Base-by-base conservation (phyloP, 2,797 vertebrate species). In the Platalea minor region DNA sequence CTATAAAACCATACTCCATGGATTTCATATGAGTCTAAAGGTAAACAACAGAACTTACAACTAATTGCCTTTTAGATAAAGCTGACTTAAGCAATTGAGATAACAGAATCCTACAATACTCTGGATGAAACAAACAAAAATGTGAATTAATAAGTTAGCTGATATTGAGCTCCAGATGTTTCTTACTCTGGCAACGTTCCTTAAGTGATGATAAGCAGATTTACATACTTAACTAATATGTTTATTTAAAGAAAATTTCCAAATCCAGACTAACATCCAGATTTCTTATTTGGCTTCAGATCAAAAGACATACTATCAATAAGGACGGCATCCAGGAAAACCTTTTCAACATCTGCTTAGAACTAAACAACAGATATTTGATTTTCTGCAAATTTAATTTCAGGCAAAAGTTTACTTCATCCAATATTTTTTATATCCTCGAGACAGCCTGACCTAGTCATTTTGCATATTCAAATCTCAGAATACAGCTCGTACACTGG, bases 191-290 rank as follows among this genome's bases (percentile, higher is more conserved):
- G 97, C 97, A 97, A 88, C n/a, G n/a, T 93, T 98, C 95, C 97
- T 80, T 54, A 97, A 97, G 98, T 97, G 95, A 97, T 96, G 97
- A 97, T 98, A 98, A 98, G 97, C 97, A 98, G 97, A 98, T 98
- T 98, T 98, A 97, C 97, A 98, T 98, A 97, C 97, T 97, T 97
- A 98, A 97, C 97, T 98, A 98, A 98, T 98, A 98, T 97, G 97
- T 97, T 98, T 98, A 98, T 97, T 98, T 98, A 98, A 98, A 98
- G 97, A 96, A 98, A 98, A 97, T 97, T 98, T 97, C 96, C 96
- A 97, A 97, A 97, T 98, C 96, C 97, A 97, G 96, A 97, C 97
- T 97, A 97, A 95, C 97, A 98, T 97, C 97, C 97, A 98, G 97
- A 97, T 98, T 98, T 98, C 93, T 97, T 93, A 88, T 95, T 97